A percentile compares a stretch with the other conserved stretches of the same genome.
These are phyloP conservation scores for Dioctria linearis DNA, from an alignment of 2,888 invertebrate species.

Conservation along the genomic window DNA sequence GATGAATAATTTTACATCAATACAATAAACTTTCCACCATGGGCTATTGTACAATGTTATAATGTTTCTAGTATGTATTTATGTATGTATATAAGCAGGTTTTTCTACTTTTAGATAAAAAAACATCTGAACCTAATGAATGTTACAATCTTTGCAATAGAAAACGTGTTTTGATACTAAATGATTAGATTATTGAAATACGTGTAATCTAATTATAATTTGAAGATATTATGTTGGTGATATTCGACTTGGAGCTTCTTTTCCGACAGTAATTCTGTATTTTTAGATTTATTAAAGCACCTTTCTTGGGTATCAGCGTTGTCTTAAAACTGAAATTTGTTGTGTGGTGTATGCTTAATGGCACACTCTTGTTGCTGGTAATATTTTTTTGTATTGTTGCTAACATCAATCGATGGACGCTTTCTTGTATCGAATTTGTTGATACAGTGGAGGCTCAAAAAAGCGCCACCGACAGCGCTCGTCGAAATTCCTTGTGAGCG, in stretches of 20 bases:
- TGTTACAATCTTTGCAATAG: slow-evolving; percentile 30
- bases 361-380: neutral
- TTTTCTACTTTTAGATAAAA: slow-evolving; percentile 24
- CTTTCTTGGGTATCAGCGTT: slow-evolving; percentile 28
- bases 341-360: neutral
- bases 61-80: neutral
- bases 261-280: neutral
- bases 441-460: slow-evolving; percentile 61
- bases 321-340: neutral
- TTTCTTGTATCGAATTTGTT: slow-evolving; percentile 35
- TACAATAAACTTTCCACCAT: slow-evolving; percentile 17
- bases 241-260: slow-evolving; percentile 14
- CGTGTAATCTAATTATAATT: slow-evolving; percentile 28
- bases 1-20: slow-evolving; percentile 23
- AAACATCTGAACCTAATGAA: slow-evolving; percentile 36
- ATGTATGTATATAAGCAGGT: neutral
- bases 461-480: slow-evolving; percentile 62
- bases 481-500: slow-evolving; percentile 60
- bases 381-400: neutral
- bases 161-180: slow-evolving; percentile 34
- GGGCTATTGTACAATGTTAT: slow-evolving; percentile 2
- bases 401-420: slow-evolving; percentile 50
- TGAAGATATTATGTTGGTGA: slow-evolving; percentile 37
- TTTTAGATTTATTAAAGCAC: slow-evolving; percentile 21
- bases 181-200: slow-evolving; percentile 44